Conservation (phyloP, 2,797 vertebrate genomes). For the Oreonectes daqikongensis region DNA sequence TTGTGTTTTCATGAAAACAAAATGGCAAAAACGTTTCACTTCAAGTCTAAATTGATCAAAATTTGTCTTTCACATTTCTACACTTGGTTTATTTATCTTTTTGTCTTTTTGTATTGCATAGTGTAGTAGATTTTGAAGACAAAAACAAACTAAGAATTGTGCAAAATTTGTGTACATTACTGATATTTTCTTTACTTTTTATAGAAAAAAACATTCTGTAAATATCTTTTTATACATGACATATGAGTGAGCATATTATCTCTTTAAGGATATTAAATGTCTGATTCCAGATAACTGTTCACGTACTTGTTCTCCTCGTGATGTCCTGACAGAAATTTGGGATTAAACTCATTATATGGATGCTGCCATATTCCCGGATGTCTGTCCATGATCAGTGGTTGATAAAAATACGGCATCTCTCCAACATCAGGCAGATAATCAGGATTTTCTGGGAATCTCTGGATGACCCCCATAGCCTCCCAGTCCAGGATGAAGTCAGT, state of each 20-base stretch:
- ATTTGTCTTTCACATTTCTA: too few species aligned
- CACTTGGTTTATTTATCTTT: too few species aligned
- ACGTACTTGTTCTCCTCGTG: constrained; percentile 46
- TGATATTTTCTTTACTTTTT: background rate
- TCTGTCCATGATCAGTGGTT: background rate
- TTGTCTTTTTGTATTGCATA: too few species aligned
- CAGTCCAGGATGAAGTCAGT: constrained; percentile 69
- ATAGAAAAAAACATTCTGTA: background rate
- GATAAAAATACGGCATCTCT: constrained; percentile 27
- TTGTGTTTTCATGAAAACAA: too few species aligned
- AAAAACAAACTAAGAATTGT: background rate
- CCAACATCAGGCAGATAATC: constrained; percentile 42
- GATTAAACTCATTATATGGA: constrained; percentile 24
- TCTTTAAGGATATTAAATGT: too few species aligned
- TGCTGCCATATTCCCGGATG: background rate
- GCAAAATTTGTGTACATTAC: too few species aligned
- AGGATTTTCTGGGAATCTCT: constrained; percentile 42
- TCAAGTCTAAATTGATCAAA: too few species aligned
- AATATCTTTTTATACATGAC: too few species aligned
- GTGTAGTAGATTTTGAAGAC: background rate
- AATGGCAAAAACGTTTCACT: too few species aligned
- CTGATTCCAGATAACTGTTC: background rate
- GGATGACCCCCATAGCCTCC: constrained; percentile 74
- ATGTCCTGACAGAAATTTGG: background rate
- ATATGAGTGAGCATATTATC: background rate